Percentiles rank a stretch among this genome's conserved stretches.
These are phyloP conservation scores for Acrossocheilus fasciatus DNA, from an alignment of 2,797 vertebrate species.

Conservation along the genomic window DNA sequence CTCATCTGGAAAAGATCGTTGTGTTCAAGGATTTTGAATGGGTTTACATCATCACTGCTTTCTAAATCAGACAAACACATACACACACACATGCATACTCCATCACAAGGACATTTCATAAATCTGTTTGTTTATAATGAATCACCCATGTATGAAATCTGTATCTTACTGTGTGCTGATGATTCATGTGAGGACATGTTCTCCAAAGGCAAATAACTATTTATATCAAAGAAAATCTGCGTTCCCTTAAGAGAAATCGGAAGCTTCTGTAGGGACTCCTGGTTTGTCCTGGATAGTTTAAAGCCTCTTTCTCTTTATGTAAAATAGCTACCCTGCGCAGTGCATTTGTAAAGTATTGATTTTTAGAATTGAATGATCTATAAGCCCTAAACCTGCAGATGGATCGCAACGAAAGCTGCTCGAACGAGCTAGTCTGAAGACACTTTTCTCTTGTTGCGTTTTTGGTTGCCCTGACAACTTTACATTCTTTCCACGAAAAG, in stretches of 20 bases:
- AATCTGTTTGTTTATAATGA: slow-evolving; percentile 60
- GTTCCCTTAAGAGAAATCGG: neutral
- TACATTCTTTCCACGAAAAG: neutral
- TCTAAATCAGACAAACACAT: slow-evolving; percentile 4
- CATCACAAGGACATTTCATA: slow-evolving; percentile 57
- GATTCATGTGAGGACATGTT: neutral
- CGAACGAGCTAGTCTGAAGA: neutral
- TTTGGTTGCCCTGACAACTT: slow-evolving; percentile 31
- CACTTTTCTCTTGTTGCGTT: neutral
- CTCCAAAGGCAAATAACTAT: neutral
- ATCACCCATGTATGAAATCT: neutral
- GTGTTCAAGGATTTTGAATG: slow-evolving; percentile 81
- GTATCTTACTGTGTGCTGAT: slow-evolving; percentile 19
- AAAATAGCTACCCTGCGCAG: neutral
- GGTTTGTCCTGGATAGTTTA: neutral
- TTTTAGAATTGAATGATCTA: neutral
- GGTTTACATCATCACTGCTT: slow-evolving; percentile 69
- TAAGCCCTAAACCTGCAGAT: neutral
- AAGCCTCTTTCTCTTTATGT: neutral
- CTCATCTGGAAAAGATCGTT: slow-evolving; percentile 76
- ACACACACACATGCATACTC: slow-evolving; percentile 24
- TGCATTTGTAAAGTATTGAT: neutral
- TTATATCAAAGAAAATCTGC: neutral
- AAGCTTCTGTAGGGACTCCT: neutral
- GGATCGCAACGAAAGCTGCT: neutral